phyloP scores from a whole-genome alignment of 2,888 invertebrate species.

The Notodonta dromedarius region DNA sequence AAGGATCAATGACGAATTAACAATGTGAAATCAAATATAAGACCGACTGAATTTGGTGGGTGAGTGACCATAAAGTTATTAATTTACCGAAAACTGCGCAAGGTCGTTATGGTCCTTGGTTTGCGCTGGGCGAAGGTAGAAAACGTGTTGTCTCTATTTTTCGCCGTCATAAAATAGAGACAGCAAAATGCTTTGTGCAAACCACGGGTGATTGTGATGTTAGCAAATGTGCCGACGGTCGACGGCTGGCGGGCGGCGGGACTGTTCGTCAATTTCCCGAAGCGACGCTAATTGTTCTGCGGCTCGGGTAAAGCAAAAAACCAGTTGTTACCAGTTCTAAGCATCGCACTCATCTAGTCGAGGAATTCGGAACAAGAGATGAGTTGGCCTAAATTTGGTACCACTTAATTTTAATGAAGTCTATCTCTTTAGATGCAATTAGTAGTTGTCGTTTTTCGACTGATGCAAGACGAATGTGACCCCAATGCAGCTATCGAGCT shows the following conservation, averaged over 20 bases:
- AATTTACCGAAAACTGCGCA: no score
- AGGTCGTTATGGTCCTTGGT: no score
- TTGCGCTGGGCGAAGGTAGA: no score
- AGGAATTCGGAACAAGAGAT: constrained; percentile 44
- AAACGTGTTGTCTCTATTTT: no score
- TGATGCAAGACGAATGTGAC: no score
- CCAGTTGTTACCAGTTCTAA: constrained; percentile 52
- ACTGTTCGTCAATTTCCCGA: constrained; percentile 8
- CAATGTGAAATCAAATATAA: neutral
- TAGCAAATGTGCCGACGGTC: neutral
- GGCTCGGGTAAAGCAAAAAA: constrained; percentile 44
- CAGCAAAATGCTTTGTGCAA: no score
- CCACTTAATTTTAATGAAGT: constrained; percentile 57
- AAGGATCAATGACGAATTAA: neutral
- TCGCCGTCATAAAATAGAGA: no score
- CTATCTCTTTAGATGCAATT: constrained; percentile 38
- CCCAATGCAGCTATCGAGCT: no score
- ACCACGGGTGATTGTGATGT: no score
- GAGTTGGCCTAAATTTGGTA: constrained; percentile 30
- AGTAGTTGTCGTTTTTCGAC: constrained; percentile 25
- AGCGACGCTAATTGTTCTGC: constrained; percentile 37
- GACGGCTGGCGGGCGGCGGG: neutral
- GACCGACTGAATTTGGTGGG: no score
- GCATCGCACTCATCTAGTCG: constrained; percentile 23
- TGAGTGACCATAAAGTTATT: no score